Evolutionary conservation across 2,113 vertebrate species (phyloP).

Genomic region (Maccullochella peelii): DNA sequence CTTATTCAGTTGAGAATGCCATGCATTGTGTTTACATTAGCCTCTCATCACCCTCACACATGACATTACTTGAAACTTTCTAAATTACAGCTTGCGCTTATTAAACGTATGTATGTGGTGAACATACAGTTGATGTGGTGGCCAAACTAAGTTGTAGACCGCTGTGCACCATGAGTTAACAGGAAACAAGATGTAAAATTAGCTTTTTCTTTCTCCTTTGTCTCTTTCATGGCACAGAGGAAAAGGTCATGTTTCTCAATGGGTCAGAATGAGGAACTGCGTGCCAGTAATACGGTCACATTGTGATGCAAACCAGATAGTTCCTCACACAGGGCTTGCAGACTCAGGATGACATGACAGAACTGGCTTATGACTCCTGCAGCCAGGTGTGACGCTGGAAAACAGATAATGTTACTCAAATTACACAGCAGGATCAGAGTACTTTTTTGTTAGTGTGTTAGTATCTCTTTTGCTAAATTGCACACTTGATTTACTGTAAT

Average conservation of each 20-base stretch:
- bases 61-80: neutral
- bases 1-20: neutral
- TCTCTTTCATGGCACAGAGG: neutral
- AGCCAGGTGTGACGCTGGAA: neutral
- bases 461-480: neutral
- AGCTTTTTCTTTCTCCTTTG: constrained; percentile 31
- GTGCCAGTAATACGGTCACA: constrained; percentile 13
- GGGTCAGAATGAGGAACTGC: constrained; percentile 59
- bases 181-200: neutral
- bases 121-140: no score
- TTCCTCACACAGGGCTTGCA: constrained; percentile 59
- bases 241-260: constrained; percentile 25
- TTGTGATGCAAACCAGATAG: constrained; percentile 52
- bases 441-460: neutral
- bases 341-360: constrained; percentile 81
- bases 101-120: neutral
- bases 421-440: neutral
- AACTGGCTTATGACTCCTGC: constrained; percentile 41
- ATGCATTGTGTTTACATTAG: neutral
- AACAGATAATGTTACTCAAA: neutral
- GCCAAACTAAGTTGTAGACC: neutral
- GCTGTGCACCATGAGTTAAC: no score
- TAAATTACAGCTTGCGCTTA: no score
- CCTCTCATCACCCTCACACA: neutral
- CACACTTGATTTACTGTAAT: neutral